Evolutionary conservation across 2,888 invertebrate species (phyloP), one percentile per base, ranked within the genome.

Genomic region (Cephus nigrinus): DNA sequence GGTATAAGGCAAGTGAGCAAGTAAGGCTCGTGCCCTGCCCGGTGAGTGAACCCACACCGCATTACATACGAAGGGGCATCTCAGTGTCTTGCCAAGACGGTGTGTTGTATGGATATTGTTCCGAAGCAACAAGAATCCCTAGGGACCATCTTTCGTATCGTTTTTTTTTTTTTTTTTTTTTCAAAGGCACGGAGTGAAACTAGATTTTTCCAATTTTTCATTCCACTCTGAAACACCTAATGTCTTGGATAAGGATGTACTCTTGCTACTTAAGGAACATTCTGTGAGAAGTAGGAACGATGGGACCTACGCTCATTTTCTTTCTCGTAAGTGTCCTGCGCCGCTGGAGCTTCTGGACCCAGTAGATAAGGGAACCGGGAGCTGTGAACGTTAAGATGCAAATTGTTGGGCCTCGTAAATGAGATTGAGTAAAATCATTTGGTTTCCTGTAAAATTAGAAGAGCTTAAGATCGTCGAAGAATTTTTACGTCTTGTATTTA

Each of bases 11-110:
- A 82, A 86, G 72, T 71, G 36, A 73, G 32, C 40, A 55, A 55
- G 69, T 69, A 12, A n/a, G 69, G 74, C 75, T 74, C 82, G 82
- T 82, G 87, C 86, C 84, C 84, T 86, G 87, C 84, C 84, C 88
- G 88, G 87, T 88, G 88, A 88, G 86, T 88, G 88, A 88, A 88
- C 88, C 87, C 88, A 87, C 87, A 85, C 86, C 80, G 82, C 77
- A 74, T 82, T 80, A 74, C 36, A 68, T 78, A 55, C 73, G 68
- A 68, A 75, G 74, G 32, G 55, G 55, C 55, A 55, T 55, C 55
- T 23, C 55, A 1, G 55, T 55, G 55, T 55, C 32, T 33, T 71
- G 3, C 71, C 71, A 71, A 30, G 32, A 71, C 71, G 15, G 12
- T 15, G 71, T 32, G 71, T 23, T 33, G 31, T 55, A 55, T 55